Evolutionary conservation across 1,140 invertebrate genomes (phyloP).

Genomic region (Archivesica marissinica): DNA sequence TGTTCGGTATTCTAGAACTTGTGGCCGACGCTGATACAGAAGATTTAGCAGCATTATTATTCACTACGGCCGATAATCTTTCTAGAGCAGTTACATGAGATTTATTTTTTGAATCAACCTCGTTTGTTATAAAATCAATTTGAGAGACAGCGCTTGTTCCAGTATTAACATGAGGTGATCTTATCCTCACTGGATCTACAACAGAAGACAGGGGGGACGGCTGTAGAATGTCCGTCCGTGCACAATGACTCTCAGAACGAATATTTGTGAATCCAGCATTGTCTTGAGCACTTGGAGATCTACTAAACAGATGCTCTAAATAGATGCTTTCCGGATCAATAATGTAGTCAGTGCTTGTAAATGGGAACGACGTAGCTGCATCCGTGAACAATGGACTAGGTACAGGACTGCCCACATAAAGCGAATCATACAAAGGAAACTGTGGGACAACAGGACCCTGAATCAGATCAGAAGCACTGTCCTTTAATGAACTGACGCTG

Average conservation of each 20-base stretch:
- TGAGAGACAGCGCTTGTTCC: not conserved
- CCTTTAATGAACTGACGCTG: slow-evolving; percentile 39
- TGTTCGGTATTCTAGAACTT: not conserved
- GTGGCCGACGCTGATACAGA: not conserved
- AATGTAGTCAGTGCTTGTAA: slow-evolving; percentile 40
- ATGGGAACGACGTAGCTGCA: slow-evolving; percentile 22
- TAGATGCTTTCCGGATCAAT: not conserved
- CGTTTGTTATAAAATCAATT: not conserved
- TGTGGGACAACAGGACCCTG: not conserved
- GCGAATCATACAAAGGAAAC: slow-evolving; percentile 9
- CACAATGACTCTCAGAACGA: not conserved
- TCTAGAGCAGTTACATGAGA: not conserved
- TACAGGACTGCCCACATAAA: slow-evolving; percentile 20
- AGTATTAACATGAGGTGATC: not conserved
- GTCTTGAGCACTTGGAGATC: slow-evolving; percentile 12
- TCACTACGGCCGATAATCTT: not conserved
- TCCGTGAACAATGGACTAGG: slow-evolving; percentile 43
- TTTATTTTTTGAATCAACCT: not conserved
- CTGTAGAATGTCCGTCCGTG: slow-evolving; percentile 11
- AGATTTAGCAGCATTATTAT: not conserved
- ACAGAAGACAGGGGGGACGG: not conserved
- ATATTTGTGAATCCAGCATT: not conserved
- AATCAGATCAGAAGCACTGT: slow-evolving; percentile 5
- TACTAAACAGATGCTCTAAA: slow-evolving; percentile 8
- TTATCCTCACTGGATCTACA: not conserved